These are phyloP conservation scores for Archilochus colubris DNA, from an alignment of 2,113 vertebrate genomes.

Conservation along the genomic window DNA sequence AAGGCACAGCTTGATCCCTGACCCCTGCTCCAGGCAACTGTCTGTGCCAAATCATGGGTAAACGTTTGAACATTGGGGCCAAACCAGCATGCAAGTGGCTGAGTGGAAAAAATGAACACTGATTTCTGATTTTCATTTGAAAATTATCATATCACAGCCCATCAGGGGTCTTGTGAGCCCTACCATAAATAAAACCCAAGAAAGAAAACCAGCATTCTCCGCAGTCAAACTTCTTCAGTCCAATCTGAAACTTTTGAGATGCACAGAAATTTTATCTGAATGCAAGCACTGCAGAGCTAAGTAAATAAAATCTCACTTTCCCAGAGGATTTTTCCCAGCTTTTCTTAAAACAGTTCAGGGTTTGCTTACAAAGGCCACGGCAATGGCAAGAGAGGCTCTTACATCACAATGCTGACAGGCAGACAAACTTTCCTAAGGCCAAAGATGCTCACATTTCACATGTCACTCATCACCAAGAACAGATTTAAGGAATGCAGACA, in stretches of 20 bases:
- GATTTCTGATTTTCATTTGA: neutral
- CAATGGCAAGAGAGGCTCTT: accelerated
- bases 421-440: neutral
- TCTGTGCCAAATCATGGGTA: neutral
- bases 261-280: neutral
- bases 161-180: neutral
- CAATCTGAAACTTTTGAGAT: neutral
- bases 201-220: neutral
- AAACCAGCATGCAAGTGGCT: neutral
- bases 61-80: accelerated
- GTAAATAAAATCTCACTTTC: neutral
- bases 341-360: neutral
- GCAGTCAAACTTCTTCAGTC: neutral
- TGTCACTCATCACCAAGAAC: neutral
- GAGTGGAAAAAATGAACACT: neutral
- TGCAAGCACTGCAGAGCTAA: neutral
- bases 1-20: accelerated
- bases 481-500: neutral
- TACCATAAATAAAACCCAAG: neutral
- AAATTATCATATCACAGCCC: neutral
- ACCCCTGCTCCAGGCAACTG: neutral
- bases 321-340: neutral
- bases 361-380: neutral
- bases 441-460: neutral
- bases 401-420: neutral